These are phyloP conservation scores for Neolamprologus sp. DNA, from an alignment of 2,113 vertebrate genomes.

Conservation along the genomic window DNA sequence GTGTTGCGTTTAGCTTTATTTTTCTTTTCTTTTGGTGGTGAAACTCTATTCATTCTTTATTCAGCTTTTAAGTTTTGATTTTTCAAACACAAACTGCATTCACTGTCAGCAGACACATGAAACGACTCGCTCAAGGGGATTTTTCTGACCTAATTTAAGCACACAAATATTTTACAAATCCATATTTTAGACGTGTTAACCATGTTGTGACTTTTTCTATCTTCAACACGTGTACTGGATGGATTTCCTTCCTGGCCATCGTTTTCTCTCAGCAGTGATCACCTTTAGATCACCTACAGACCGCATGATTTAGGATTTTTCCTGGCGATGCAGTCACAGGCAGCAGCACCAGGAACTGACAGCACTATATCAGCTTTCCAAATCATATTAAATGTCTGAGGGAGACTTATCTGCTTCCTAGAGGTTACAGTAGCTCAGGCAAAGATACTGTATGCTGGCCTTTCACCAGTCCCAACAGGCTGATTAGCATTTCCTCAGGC, in stretches of 20 bases:
- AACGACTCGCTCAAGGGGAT: neutral
- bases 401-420: slow-evolving; percentile 17
- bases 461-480: neutral
- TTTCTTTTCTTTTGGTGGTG: neutral
- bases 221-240: neutral
- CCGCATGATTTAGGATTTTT: neutral
- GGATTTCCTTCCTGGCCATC: neutral
- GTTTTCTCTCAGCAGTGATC: neutral
- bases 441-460: neutral
- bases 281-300: neutral
- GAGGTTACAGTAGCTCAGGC: neutral
- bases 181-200: neutral
- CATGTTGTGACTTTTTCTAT: neutral
- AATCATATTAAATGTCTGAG: slow-evolving; percentile 41
- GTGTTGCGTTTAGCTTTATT: neutral
- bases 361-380: slow-evolving; percentile 15
- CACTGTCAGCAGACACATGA: neutral
- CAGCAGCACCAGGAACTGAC: neutral
- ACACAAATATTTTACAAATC: neutral
- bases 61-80: neutral
- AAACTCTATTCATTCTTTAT: neutral
- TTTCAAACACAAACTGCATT: neutral
- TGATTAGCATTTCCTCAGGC: slow-evolving; percentile 28
- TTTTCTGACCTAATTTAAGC: neutral
- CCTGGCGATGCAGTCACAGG: neutral